These are phyloP conservation scores for Drosophila peninsularis DNA, from an alignment of 2,888 invertebrate genomes.

Conservation along the genomic window DNA sequence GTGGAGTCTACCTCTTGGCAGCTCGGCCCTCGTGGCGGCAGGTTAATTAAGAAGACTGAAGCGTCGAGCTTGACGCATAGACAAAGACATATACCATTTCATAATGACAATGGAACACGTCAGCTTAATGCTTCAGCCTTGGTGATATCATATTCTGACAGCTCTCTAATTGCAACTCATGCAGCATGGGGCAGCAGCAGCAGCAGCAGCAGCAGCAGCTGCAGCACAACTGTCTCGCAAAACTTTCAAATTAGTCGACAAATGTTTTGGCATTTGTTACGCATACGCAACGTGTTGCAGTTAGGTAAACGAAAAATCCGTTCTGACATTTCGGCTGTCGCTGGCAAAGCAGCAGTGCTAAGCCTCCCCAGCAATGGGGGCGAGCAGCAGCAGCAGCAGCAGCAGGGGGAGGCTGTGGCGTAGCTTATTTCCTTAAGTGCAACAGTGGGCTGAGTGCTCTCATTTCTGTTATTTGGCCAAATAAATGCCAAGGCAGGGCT, in stretches of 20 bases:
- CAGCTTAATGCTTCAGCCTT: constrained; percentile 29
- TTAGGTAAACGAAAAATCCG: constrained; percentile 12
- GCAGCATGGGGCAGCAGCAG: constrained; percentile 29
- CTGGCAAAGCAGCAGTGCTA: not conserved
- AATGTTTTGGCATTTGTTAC: constrained; percentile 52
- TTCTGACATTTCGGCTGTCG: constrained; percentile 32
- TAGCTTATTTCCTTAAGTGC: constrained; percentile 74
- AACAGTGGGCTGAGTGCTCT: constrained; percentile 63
- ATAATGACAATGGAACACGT: constrained; percentile 22
- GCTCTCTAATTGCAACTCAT: constrained; percentile 56
- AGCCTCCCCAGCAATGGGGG: not conserved
- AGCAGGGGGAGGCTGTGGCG: not conserved
- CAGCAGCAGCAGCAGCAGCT: not conserved
- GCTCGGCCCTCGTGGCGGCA: too few relatives aligned
- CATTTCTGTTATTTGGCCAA: constrained; percentile 49
- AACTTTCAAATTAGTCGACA: constrained; percentile 44
- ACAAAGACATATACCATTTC: constrained; percentile 8
- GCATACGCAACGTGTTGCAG: constrained; percentile 50
- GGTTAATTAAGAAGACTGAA: constrained; percentile 2
- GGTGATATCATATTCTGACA: constrained; percentile 29
- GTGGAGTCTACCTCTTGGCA: too few relatives aligned
- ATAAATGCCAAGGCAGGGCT: constrained; percentile 59
- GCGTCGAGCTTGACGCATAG: not conserved
- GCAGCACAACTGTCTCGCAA: not conserved
- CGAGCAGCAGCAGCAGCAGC: not conserved